Base-by-base conservation (phyloP, 2,113 vertebrate genomes). In the Anhinga rufa region DNA sequence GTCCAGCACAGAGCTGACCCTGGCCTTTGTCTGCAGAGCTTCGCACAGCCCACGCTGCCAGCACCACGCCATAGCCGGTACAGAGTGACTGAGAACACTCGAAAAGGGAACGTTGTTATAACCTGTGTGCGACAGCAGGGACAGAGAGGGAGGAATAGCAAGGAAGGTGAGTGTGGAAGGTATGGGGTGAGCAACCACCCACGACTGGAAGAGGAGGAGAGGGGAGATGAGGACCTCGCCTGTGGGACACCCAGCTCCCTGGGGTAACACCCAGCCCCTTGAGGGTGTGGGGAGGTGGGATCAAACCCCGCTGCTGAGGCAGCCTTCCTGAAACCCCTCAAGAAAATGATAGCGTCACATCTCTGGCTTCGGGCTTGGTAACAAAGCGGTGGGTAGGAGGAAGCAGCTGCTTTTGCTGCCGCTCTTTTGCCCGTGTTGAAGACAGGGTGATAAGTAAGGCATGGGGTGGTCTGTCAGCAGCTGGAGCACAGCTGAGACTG, bases 21-120 rank as follows among this genome's bases (percentile, higher is more conserved):
- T 15, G 5, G 57, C 19, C 57, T 26, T 24, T 5, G 31, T 44
- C 16, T 4, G 34, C 52, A 2, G 7, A 25, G 26, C 79, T 24
- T 31, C 36, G 15, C 36, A 3, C 44, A 9, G 36, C 5, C 28
- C 34, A 3, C 17, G 34, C 36, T 24, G 25, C 68, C 57, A 36
- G 46, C 9, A 8, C 15, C 52, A 4, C 2, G 52, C 13, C 8
- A 2, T 4, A 13, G 44, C 19, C 12, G 44, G 31, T 42, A 32
- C 36, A 7, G 25, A 21, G 25, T 0, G 7, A 26, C 7, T 20
- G 6, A 21, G 7, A 11, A 10, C 3, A 7, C 17, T 18, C 4
- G 18, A 15, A 14, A 34, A 8, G 31, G 36, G 62, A 9, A 4
- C 3, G 6, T 9, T 13, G 26, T 36, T 31, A 6, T 10, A 16